Percentiles rank a stretch among this genome's conserved stretches.
phyloP scores from a whole-genome alignment of 2,797 vertebrate species.

The Danionella dracula region DNA sequence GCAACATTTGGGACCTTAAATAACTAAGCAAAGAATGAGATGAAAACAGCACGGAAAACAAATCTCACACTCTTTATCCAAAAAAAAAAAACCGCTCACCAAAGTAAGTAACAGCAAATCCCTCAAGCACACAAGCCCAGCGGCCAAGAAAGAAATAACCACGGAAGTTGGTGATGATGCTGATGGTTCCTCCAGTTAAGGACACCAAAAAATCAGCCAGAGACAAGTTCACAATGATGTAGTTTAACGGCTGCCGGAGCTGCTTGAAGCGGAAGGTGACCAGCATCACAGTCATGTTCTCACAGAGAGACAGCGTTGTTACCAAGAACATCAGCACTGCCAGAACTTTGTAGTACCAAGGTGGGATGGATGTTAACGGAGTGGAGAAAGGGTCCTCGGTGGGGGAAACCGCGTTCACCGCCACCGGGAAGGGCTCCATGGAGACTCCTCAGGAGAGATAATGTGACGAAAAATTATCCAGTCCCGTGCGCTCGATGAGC shows the following conservation, averaged over 20 bases:
- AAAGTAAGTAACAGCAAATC: constrained; percentile 87
- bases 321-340: constrained; percentile 80
- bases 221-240: constrained; percentile 83
- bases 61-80: no score
- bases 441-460: background rate
- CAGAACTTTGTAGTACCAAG: constrained; percentile 82
- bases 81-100: constrained; percentile 66
- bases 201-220: constrained; percentile 86
- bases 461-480: no score
- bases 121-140: constrained; percentile 85
- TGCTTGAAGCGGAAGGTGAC: constrained; percentile 84
- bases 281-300: constrained; percentile 85
- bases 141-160: constrained; percentile 85
- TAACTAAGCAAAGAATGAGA: no score
- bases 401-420: constrained; percentile 67
- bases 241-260: constrained; percentile 82
- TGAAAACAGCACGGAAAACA: no score
- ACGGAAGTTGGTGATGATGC: constrained; percentile 77
- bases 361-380: constrained; percentile 70
- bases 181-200: constrained; percentile 77
- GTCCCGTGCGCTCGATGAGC: no score
- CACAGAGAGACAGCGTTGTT: constrained; percentile 75
- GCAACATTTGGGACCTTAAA: no score
- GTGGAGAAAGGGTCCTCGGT: constrained; percentile 70
- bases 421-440: constrained; percentile 64